Evolutionary conservation across 1,140 invertebrate genomes (phyloP), one percentile per base, ranked within the genome.

Genomic region (Cylas formicarius): DNA sequence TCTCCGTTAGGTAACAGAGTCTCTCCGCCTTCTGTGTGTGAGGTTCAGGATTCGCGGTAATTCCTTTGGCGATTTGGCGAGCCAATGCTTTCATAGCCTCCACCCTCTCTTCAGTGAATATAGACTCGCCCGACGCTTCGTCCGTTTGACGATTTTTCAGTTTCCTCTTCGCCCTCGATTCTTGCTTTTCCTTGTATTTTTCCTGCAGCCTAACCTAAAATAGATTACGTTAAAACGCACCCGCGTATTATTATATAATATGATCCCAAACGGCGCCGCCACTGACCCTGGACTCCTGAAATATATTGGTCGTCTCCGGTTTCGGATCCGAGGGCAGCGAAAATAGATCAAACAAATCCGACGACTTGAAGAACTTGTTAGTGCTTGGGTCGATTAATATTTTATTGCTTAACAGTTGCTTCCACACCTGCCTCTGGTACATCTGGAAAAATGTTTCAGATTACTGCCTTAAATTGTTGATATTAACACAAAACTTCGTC

Each of bases 361-460:
- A 92, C 1, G 87, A 86, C 64, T 91, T 93, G 58, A 98, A 90
- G 57, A 97, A 83, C 61, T 89, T 77, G 50, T 87, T 79, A 62
- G 97, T 93, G 55, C 86, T 85, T 10, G 93, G 92, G 72, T 97
- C 87, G 61, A 92, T 82, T 22, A 98, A 72, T 33, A 98, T 82
- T 68, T 87, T 82, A 66, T 96, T 96, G 17, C 89, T 89, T 16
- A 98, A 67, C 56, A 97, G 86, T 64, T 95, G 83, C 69, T 97
- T 97, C 68, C 94, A 97, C 43, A 97, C 90, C 76, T 97, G 93
- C 47, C 89, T 73, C 61, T 94, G 90, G 67, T 93, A 94, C 51
- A 67, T 66, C 55, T 85, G n/a, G n/a, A n/a, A n/a, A n/a, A n/a
- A n/a, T n/a, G n/a, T n/a, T n/a, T n/a, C n/a, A n/a, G n/a, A n/a